These are phyloP conservation scores for Muscicapa comitata DNA, from an alignment of 2,797 vertebrate genomes.

Conservation along the genomic window DNA sequence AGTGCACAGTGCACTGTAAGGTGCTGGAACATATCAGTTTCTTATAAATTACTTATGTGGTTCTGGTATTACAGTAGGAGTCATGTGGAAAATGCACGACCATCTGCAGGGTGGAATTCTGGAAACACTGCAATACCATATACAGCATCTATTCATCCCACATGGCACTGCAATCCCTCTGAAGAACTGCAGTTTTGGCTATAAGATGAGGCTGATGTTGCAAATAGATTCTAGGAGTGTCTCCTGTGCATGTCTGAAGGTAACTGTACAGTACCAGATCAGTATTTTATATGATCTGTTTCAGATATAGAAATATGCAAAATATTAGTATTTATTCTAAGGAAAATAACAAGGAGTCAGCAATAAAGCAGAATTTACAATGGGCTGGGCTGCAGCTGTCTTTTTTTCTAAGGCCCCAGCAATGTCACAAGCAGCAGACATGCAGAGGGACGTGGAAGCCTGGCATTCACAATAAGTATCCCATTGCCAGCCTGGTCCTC, in stretches of 20 bases:
- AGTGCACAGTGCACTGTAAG: neutral
- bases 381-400: neutral
- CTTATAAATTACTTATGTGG: constrained; percentile 33
- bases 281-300: neutral
- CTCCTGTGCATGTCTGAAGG: neutral
- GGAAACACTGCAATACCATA: neutral
- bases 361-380: neutral
- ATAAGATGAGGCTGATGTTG: neutral
- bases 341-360: neutral
- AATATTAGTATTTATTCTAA: neutral
- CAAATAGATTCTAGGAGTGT: neutral
- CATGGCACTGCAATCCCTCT: neutral
- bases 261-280: neutral
- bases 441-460: neutral
- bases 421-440: neutral
- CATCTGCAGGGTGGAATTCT: constrained; percentile 5
- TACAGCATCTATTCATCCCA: neutral
- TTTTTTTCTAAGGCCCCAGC: neutral
- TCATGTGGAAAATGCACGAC: neutral
- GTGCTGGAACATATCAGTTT: constrained; percentile 1
- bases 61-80: constrained; percentile 36
- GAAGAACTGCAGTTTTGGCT: neutral
- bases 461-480: neutral
- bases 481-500: neutral
- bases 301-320: neutral